These are phyloP conservation scores for Acrobasis suavella DNA, from an alignment of 2,888 invertebrate genomes.

Conservation along the genomic window DNA sequence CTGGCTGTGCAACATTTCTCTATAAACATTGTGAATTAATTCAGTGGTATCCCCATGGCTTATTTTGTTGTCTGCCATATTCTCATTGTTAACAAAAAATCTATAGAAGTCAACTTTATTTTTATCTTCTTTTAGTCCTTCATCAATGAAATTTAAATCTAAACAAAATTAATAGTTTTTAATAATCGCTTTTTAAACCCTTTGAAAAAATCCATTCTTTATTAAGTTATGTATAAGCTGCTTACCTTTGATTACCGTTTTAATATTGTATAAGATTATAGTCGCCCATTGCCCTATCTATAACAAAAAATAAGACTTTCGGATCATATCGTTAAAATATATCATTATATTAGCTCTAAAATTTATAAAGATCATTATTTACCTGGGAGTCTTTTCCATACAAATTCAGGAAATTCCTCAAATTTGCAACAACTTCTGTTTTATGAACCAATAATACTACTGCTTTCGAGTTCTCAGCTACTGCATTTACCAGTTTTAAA, in stretches of 20 bases:
- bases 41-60: slow-evolving; percentile 43
- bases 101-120: neutral
- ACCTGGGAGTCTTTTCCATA: slow-evolving; percentile 56
- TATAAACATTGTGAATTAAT: slow-evolving; percentile 53
- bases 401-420: slow-evolving; percentile 44
- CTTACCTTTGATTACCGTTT: slow-evolving; percentile 37
- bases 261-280: slow-evolving; percentile 53
- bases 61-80: slow-evolving; percentile 4
- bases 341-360: neutral
- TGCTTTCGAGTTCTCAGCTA: slow-evolving; percentile 46
- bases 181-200: neutral
- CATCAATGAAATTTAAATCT: neutral
- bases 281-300: slow-evolving; percentile 67
- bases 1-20: slow-evolving; percentile 49
- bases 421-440: slow-evolving; percentile 38
- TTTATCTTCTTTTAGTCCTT: neutral
- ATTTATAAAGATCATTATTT: neutral
- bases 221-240: too few species aligned
- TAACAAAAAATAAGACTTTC: slow-evolving; percentile 31
- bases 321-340: neutral
- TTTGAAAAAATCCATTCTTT: too few species aligned
- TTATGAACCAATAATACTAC: slow-evolving; percentile 35
- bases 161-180: neutral
- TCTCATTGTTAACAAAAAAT: slow-evolving; percentile 1
- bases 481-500: slow-evolving; percentile 56